Conservation (phyloP, 2,113 vertebrate genomes). For the Manacus vitellinus region DNA sequence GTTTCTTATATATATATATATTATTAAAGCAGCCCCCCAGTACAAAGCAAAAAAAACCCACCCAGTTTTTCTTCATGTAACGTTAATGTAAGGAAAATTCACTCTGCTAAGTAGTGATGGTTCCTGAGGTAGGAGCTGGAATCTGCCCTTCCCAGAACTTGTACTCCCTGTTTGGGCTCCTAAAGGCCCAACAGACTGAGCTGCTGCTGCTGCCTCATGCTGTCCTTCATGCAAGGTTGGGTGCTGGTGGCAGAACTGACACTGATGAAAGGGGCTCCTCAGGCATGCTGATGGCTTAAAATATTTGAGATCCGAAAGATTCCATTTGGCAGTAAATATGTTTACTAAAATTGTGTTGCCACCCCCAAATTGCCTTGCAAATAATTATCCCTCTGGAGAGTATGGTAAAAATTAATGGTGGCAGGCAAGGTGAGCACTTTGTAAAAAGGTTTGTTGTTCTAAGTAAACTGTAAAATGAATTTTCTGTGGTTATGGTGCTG, state of each 20-base stretch:
- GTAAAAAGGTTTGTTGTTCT: background rate
- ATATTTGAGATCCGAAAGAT: background rate
- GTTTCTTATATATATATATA: fast-evolving
- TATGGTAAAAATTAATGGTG: background rate
- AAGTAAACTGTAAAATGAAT: background rate
- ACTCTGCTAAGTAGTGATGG: background rate
- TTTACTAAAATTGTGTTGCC: background rate
- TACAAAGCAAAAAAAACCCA: background rate
- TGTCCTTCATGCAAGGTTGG: background rate
- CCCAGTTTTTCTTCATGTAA: background rate
- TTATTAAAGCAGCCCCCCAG: background rate
- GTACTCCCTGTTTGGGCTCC: background rate
- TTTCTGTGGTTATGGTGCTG: background rate
- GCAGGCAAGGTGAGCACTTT: background rate
- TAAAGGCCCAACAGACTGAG: background rate
- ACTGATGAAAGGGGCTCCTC: background rate
- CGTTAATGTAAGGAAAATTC: background rate
- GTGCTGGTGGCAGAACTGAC: background rate
- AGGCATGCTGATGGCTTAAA: background rate
- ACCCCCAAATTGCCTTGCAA: background rate
- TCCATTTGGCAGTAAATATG: background rate
- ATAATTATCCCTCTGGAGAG: background rate
- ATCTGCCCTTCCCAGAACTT: background rate
- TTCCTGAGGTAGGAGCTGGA: background rate
- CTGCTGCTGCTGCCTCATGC: background rate